Evolutionary conservation across 1,140 invertebrate genomes (phyloP), one percentile per base, ranked within the genome.

Genomic region (Bombus affinis): DNA sequence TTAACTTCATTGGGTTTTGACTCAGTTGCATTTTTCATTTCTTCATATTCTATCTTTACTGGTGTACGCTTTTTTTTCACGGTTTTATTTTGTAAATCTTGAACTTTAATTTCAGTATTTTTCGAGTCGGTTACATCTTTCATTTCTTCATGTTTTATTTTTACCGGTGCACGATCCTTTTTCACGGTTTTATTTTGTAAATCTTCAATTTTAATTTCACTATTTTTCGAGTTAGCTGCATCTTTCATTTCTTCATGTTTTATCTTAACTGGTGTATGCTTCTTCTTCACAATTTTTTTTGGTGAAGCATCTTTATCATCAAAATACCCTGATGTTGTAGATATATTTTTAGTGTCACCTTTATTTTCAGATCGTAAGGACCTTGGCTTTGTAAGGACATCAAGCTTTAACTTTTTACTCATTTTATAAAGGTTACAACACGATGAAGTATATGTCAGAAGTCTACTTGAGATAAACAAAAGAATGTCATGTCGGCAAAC

Each of bases 321-420:
- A 72, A 94, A 94, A 88, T 92, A 94, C 65, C 90, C 73, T 0
- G 93, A 94, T 4, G 88, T 91, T 57, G 90, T 84, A 47, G 83
- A 57, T 1, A 75, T 68, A 18, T 83, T 66, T 37, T 72, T 70
- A 10, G 18, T 62, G 32, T 25, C 44, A 22, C 72, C 0, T 22
- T 80, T 87, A 87, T 88, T 91, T 68, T 32, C 39, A 25, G 89
- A 89, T 83, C 88, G 90, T 71, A 87, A 86, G 37, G 70, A 74
- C 73, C 81, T 91, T 13, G 85, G 44, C 1, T 88, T 76, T 25
- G 71, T 5, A 15, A 93, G 42, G 5, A 35, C 39, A 62, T 74
- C 82, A 13, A 93, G 77, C 66, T 92, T 93, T 35, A 93, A 89
- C 13, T 62, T 83, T 74, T 92, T 92, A 44, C 78, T 93, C 91